Base-by-base conservation (phyloP, 1,140 invertebrate species). In the Schlechtendalia chinensis region DNA sequence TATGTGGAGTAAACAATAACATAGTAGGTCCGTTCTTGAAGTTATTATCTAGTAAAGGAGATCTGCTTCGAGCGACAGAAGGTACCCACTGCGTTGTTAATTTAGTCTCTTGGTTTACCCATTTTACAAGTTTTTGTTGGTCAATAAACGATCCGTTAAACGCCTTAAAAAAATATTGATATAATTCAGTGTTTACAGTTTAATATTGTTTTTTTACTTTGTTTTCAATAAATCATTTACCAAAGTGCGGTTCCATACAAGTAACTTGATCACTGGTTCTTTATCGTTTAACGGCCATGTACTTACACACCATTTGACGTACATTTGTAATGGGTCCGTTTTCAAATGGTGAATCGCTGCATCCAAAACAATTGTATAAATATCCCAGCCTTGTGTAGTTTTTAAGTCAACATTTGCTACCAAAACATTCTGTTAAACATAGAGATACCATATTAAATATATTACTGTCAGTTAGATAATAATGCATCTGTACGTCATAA, bases 1-100 rank as follows among this genome's bases (percentile, higher is more conserved):
- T 82, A 12, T 89, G 86, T 24, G 92, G 91, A 2, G 91, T 92
- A 83, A 93, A 93, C 50, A 93, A 84, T 83, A 93, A 88, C 54
- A 93, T 84, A 32, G 90, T 88, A 10, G 91, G 90, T 75, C 90
- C 90, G n/a, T 88, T 87, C 77, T 89, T 88, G 14, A 91, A 86
- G 84, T 89, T 90, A 82, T 87, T 87, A 27, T 90, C 88, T 32
- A 82, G 22, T 58, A 81, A 58, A 45, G 50, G 19, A 56, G 90
- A 89, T 85, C 92, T 93, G 6, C 39, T 63, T 12, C 75, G 87
- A 83, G 91, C 91, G 67, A 89, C 87, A 1, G 91, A 90, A 82
- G 90, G 88, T 16, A 91, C 84, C 88, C 91, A 91, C 11, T 87
- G 84, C 8, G 89, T 87, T 0, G 89, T 88, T 83, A 89, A 88